Conservation (phyloP, 37 sponge, comb jelly and placozoan species). For the Oopsacas minuta region DNA sequence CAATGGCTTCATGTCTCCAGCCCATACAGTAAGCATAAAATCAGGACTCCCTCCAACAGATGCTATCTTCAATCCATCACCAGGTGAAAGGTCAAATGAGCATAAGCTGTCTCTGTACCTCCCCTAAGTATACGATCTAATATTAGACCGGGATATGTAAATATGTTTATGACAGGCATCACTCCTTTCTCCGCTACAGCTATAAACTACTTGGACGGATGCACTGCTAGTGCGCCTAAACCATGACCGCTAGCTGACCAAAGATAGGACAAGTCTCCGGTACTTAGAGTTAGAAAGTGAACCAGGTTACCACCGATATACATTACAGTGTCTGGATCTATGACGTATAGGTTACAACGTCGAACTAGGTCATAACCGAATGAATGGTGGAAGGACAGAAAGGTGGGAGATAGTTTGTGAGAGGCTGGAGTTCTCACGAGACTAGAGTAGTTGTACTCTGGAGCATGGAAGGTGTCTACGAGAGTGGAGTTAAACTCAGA, state of each 20-base stretch:
- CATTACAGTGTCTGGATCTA: slow-evolving; percentile 48
- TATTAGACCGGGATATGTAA: slow-evolving; percentile 62
- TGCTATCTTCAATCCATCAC: slow-evolving; percentile 70
- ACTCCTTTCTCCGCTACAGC: slow-evolving; percentile 94
- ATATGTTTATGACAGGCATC: slow-evolving; percentile 70
- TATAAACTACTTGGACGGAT: slow-evolving; percentile 65
- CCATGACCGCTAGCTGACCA: slow-evolving; percentile 74
- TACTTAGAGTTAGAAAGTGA: slow-evolving; percentile 47
- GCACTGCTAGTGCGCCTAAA: slow-evolving; percentile 86
- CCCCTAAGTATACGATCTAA: slow-evolving; percentile 63
- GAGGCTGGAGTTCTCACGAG: slow-evolving; percentile 6
- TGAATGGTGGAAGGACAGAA: slow-evolving; percentile 47
- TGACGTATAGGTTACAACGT: slow-evolving; percentile 65
- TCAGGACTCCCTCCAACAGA: slow-evolving; percentile 85
- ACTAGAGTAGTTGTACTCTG: background rate
- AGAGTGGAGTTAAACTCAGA: too few species aligned
- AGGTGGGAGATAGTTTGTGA: background rate
- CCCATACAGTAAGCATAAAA: slow-evolving; percentile 98
- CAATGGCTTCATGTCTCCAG: slow-evolving; percentile 80
- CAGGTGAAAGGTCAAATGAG: slow-evolving; percentile 53
- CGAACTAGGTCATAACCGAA: slow-evolving; percentile 94
- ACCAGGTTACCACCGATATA: slow-evolving; percentile 84
- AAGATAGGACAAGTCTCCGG: slow-evolving; percentile 49
- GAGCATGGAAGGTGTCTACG: background rate
- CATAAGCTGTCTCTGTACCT: slow-evolving; percentile 47